phyloP scores from a whole-genome alignment of 2,888 invertebrate species.

The Zeuzera pyrina region DNA sequence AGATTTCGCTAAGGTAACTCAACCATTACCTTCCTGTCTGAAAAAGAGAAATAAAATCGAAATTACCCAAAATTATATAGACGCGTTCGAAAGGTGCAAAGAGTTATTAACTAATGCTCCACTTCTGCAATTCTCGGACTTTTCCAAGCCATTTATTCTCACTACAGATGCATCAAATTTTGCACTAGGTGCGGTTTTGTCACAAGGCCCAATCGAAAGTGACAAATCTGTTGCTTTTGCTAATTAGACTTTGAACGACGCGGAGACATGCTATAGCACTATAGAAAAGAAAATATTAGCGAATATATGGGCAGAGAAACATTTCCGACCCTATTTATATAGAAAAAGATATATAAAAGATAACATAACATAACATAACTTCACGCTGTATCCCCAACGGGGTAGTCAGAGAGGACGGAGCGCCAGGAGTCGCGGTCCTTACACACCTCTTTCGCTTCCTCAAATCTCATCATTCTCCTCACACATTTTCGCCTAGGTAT shows the following conservation, averaged over 20 bases:
- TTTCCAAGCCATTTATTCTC: constrained; percentile 17
- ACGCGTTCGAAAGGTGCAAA: constrained; percentile 15
- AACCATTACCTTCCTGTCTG: constrained; percentile 18
- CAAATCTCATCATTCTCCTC: too few relatives aligned
- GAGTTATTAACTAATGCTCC: constrained; percentile 13
- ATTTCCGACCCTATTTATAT: too few relatives aligned
- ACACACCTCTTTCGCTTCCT: neutral
- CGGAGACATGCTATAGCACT: constrained; percentile 3
- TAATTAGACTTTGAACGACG: constrained; percentile 8
- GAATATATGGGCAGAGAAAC: constrained; percentile 8
- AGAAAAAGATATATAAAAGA: neutral
- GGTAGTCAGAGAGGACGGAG: neutral
- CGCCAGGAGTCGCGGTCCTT: neutral
- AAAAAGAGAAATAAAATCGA: constrained; percentile 14
- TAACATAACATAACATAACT: too few relatives aligned
- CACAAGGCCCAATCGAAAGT: constrained; percentile 12
- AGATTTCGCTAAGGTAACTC: constrained; percentile 19
- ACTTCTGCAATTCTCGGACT: constrained; percentile 15
- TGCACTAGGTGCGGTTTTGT: constrained; percentile 11
- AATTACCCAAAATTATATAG: constrained; percentile 11
- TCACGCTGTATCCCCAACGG: too few relatives aligned
- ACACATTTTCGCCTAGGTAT: too few relatives aligned
- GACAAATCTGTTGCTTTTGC: constrained; percentile 11
- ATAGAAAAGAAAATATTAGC: constrained; percentile 9
- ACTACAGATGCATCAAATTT: constrained; percentile 17